phyloP scores from a whole-genome alignment of 2,797 vertebrate species.

The Oceanodroma leucorhoa region DNA sequence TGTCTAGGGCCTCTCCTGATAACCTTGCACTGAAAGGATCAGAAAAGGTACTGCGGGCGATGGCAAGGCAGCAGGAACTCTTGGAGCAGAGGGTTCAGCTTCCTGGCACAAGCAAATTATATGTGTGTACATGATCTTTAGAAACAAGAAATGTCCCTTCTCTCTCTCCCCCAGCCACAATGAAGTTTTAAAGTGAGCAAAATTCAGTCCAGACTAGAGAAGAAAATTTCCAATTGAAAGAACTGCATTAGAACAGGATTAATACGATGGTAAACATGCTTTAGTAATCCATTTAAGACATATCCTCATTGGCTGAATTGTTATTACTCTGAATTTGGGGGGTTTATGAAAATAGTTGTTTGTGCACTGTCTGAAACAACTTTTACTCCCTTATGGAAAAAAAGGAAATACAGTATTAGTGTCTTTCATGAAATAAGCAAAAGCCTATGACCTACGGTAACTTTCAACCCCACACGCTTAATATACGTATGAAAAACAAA shows the following conservation, averaged over 20 bases:
- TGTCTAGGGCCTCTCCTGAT: not conserved
- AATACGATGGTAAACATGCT: not conserved
- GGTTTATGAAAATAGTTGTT: not conserved
- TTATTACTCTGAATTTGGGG: not conserved
- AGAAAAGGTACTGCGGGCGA: not conserved
- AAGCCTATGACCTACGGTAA: not conserved
- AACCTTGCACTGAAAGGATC: not conserved
- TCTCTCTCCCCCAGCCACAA: not conserved
- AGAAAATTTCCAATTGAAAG: not conserved
- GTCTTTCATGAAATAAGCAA: not conserved
- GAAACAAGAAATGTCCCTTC: not conserved
- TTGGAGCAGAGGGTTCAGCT: not conserved
- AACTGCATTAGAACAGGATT: not conserved
- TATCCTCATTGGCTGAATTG: not conserved
- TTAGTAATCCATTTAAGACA: not conserved
- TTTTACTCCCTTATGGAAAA: not conserved
- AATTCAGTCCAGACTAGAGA: not conserved
- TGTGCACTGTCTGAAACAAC: not conserved
- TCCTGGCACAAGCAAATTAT: not conserved
- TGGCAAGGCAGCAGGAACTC: not conserved
- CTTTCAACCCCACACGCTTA: not conserved
- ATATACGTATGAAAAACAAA: conserved; percentile 23
- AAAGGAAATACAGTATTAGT: not conserved
- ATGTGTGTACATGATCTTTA: rapidly evolving
- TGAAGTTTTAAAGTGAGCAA: not conserved